Evolutionary conservation across 2,113 vertebrate genomes (phyloP), one percentile per base, ranked within the genome.

Genomic region (Hymenochirus boettgeri): DNA sequence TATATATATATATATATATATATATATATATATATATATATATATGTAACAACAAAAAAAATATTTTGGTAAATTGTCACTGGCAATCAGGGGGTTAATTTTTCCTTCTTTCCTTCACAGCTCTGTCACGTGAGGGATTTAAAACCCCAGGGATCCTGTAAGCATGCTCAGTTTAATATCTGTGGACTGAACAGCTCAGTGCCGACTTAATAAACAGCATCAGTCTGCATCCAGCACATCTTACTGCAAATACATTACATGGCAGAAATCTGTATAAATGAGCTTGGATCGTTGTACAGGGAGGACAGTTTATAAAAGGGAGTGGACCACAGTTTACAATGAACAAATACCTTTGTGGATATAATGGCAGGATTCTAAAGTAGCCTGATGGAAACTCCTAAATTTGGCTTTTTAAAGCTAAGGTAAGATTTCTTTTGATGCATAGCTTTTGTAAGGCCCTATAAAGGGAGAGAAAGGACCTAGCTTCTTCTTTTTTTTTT

Each of bases 71-170:
- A n/a, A n/a, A 31, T 31, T 31, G 5, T 31, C 29, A 31, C 12
- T 37, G 45, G 35, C 21, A 56, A 25, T 6, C 51, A 61, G 39
- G 63, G 54, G 45, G 63, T 66, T 58, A 66, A 66, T 57, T 37
- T 45, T 66, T 46, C 62, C 46, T 51, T 55, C 51, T 64, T 35
- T 55, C 51, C 51, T 45, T 66, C 54, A 58, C 63, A 66, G 55
- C 33, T 26, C 35, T 31, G 45, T 58, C 63, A 66, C 55, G 54
- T 57, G 55, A 15, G 12, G 46, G 63, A 25, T 66, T 58, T 51
- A 66, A 66, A 50, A 25, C 63, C 55, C 42, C 29, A 58, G 63
- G 55, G 63, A 66, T 57, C 21, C 45, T 66, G 31, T 12, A 54
- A 48, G 63, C 63, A 66, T 66, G 63, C 63, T 66, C 63, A 50